These are phyloP conservation scores for Amazona guildingii DNA, from an alignment of 2,113 vertebrate species.

Conservation along the genomic window DNA sequence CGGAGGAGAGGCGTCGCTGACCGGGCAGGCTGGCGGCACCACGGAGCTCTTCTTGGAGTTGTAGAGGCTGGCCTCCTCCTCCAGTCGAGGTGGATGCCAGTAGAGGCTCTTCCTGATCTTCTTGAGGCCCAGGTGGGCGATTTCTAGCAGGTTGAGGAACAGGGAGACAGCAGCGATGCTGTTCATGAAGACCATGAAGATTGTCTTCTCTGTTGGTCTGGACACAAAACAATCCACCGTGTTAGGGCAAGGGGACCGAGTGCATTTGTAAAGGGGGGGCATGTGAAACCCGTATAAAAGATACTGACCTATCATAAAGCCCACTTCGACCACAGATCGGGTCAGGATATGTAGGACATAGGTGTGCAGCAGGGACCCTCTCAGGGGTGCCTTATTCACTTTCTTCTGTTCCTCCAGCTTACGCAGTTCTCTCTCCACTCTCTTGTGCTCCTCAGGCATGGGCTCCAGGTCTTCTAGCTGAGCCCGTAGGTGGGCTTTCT, in stretches of 20 bases:
- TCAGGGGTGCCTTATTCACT: constrained; percentile 90
- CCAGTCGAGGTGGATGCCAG: constrained; percentile 42
- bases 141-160: constrained; percentile 90
- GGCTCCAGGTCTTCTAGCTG: constrained; percentile 84
- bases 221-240: constrained; percentile 94
- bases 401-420: constrained; percentile 91
- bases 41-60: constrained; percentile 84
- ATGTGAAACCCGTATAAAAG: constrained; percentile 90
- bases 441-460: constrained; percentile 80
- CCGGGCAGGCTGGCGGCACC: constrained; percentile 71
- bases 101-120: constrained; percentile 84
- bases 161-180: constrained; percentile 90
- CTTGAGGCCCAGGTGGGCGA: constrained; percentile 88
- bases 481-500: constrained; percentile 82
- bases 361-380: constrained; percentile 87
- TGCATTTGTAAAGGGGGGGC: constrained; percentile 88
- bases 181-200: constrained; percentile 96
- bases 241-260: constrained; percentile 88
- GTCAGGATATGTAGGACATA: constrained; percentile 94
- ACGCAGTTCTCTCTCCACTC: constrained; percentile 85
- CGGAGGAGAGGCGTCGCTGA: constrained; percentile 74
- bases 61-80: constrained; percentile 68
- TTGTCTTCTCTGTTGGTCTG: constrained; percentile 92
- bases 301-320: constrained; percentile 92
- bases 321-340: constrained; percentile 89